Evolutionary conservation across 2,113 vertebrate genomes (phyloP).

Genomic region (Prietella phreatophila): DNA sequence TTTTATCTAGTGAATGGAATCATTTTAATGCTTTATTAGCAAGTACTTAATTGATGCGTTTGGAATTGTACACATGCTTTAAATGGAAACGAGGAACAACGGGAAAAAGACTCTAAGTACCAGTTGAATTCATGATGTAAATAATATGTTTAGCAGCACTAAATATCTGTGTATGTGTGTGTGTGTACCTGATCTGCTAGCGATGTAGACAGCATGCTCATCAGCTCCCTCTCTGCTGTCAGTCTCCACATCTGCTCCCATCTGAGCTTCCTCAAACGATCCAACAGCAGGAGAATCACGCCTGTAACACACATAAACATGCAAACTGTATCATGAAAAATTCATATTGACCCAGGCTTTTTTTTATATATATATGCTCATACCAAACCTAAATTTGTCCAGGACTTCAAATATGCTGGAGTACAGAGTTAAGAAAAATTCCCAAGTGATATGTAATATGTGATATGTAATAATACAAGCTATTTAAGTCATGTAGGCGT

Average conservation of each 20-base stretch:
- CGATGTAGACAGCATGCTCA: constrained; percentile 98
- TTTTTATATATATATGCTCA: background rate
- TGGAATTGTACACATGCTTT: background rate
- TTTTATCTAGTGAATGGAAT: background rate
- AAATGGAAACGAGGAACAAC: background rate
- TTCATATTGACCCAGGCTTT: background rate
- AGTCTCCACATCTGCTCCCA: constrained; percentile 99
- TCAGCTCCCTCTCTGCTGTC: constrained; percentile 92
- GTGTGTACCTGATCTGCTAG: constrained; percentile 91
- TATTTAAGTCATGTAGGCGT: too few species aligned
- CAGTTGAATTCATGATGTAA: constrained; percentile 30
- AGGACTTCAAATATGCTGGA: background rate
- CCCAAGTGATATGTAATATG: too few species aligned
- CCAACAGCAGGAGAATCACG: constrained; percentile 91
- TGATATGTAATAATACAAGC: background rate
- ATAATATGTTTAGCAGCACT: constrained; percentile 6
- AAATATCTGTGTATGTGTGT: background rate
- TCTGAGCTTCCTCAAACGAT: constrained; percentile 92
- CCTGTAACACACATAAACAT: constrained; percentile 68
- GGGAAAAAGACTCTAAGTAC: constrained; percentile 13
- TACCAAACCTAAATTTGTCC: background rate
- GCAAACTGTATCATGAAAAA: background rate
- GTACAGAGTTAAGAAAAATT: background rate
- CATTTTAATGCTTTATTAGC: background rate
- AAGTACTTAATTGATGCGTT: background rate